These are phyloP conservation scores for Pygmarrhopalites habei DNA, from an alignment of 1,140 invertebrate species.

Conservation along the genomic window DNA sequence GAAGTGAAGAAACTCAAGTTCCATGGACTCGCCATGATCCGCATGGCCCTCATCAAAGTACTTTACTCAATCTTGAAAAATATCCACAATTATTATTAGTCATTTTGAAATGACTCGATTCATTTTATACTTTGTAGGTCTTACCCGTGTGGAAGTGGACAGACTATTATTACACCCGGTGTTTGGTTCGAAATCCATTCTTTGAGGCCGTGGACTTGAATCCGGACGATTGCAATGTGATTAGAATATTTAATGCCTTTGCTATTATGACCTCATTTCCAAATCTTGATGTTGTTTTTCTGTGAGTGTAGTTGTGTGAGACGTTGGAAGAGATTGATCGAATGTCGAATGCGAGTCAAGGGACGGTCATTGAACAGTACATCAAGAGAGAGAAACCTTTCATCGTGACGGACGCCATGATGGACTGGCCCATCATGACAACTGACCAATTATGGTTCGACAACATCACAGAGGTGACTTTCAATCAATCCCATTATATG, in stretches of 20 bases:
- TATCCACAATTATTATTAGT: background rate
- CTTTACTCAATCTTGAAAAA: background rate
- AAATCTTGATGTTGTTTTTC: conserved; percentile 24
- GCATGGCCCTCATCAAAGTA: conserved; percentile 34
- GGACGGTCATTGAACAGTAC: conserved; percentile 59
- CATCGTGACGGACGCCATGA: conserved; percentile 63
- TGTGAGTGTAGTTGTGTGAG: conserved; percentile 57
- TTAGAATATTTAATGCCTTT: too few relatives aligned
- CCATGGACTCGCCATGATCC: conserved; percentile 26
- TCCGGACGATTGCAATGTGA: conserved; percentile 55
- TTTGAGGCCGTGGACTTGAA: conserved; percentile 49
- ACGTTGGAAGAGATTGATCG: conserved; percentile 54
- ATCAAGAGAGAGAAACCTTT: conserved; percentile 61
- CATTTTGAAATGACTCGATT: background rate
- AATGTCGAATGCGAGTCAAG: conserved; percentile 55
- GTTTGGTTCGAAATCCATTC: conserved; percentile 60
- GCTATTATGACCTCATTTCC: conserved; percentile 14
- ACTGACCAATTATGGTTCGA: conserved; percentile 60
- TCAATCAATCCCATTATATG: background rate
- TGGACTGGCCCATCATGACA: conserved; percentile 58
- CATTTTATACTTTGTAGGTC: conserved; percentile 43
- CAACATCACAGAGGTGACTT: conserved; percentile 54
- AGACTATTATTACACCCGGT: conserved; percentile 63
- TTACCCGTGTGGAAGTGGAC: conserved; percentile 73
- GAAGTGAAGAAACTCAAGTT: conserved; percentile 6